A percentile compares a stretch with the other conserved stretches of the same genome.
These are phyloP conservation scores for Lepisosteus oculatus DNA, from an alignment of 2,113 vertebrate genomes.

Conservation along the genomic window DNA sequence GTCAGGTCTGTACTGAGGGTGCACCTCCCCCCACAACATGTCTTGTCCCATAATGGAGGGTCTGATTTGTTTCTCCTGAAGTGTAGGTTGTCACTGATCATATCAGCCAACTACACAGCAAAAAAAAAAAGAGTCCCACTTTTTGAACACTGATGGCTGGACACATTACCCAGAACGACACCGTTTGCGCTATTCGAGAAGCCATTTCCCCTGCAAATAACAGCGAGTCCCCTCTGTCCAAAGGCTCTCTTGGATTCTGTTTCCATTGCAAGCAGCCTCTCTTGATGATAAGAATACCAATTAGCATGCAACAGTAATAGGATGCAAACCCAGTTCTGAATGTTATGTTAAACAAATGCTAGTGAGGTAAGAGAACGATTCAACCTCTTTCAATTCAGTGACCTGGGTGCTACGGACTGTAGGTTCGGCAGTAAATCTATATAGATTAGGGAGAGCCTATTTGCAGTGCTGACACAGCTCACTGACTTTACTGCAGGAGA, in stretches of 20 bases:
- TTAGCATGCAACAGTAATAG: constrained; percentile 64
- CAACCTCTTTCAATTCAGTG: constrained; percentile 19
- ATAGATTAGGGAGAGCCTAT: constrained; percentile 31
- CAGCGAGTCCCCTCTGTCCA: too few relatives aligned
- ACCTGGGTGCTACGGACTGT: constrained; percentile 34
- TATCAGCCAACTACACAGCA: too few relatives aligned
- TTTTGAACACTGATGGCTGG: too few relatives aligned
- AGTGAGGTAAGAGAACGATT: constrained; percentile 4
- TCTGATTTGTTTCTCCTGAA: too few relatives aligned
- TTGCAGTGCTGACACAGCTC: constrained; percentile 34
- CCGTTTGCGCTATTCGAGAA: too few relatives aligned
- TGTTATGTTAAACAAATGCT: constrained; percentile 14
- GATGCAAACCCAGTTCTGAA: constrained; percentile 45
- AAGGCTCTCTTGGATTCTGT: background rate
- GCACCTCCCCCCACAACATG: too few relatives aligned
- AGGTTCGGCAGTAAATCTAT: constrained; percentile 34
- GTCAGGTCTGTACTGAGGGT: too few relatives aligned
- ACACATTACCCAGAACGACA: too few relatives aligned
- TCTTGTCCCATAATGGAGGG: too few relatives aligned
- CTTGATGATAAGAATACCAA: constrained; percentile 53
- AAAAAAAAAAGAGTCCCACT: too few relatives aligned
- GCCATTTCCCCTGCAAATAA: too few relatives aligned
- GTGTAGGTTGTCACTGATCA: too few relatives aligned
- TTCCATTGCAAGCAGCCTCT: constrained; percentile 58
- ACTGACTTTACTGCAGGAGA: constrained; percentile 22